phyloP scores from a whole-genome alignment of 2,888 invertebrate species.

The Shargacucullia verbasci region DNA sequence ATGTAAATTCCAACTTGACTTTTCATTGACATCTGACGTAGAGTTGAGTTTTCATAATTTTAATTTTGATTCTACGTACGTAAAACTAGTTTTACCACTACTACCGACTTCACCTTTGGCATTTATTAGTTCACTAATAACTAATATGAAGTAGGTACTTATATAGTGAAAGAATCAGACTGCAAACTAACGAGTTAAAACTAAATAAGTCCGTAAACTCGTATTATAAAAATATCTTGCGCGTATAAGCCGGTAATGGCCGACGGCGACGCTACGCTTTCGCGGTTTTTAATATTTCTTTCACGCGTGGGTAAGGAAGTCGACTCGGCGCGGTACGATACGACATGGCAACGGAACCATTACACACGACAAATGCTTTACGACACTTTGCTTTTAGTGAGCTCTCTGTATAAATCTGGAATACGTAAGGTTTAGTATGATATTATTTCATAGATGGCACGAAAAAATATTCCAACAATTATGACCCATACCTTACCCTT shows the following conservation, averaged over 20 bases:
- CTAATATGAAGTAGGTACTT: conserved; percentile 12
- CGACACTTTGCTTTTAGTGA: conserved; percentile 9
- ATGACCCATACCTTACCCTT: too few species aligned
- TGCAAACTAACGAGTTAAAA: conserved; percentile 34
- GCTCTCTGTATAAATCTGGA: background rate
- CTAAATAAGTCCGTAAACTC: conserved; percentile 37
- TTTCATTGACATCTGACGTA: too few species aligned
- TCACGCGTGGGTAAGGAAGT: conserved; percentile 53
- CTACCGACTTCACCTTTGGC: background rate
- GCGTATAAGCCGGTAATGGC: conserved; percentile 42
- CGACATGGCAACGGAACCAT: conserved; percentile 10
- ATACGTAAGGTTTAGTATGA: too few species aligned
- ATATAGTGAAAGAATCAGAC: conserved; percentile 36
- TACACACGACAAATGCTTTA: conserved; percentile 17
- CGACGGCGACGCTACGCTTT: conserved; percentile 65
- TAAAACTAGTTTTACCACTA: too few species aligned
- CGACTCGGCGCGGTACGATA: conserved; percentile 18
- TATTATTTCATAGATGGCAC: too few species aligned
- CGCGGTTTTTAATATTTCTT: conserved; percentile 64
- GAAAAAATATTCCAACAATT: too few species aligned
- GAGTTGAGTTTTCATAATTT: too few species aligned
- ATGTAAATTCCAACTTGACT: too few species aligned
- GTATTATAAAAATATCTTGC: conserved; percentile 50
- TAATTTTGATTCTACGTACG: too few species aligned
- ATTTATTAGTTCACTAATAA: conserved; percentile 27